Evolutionary conservation across 1,140 invertebrate genomes (phyloP), one percentile per base, ranked within the genome.

Genomic region (Druon quercuslanigerum): DNA sequence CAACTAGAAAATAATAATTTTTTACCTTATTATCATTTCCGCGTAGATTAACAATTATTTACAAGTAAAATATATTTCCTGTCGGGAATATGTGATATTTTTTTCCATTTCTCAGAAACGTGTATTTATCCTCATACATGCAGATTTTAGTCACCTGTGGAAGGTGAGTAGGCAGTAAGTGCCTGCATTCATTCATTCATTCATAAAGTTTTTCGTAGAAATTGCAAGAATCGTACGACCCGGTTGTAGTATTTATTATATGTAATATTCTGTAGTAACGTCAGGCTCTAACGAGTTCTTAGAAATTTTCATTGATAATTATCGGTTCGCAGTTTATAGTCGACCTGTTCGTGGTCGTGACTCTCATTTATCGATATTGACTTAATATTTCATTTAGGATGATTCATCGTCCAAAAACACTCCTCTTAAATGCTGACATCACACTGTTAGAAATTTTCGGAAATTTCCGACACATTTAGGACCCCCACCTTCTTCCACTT

Each of bases 231-330:
- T 54, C 50, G 51, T 51, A 46, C 25, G 20, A 54, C 51, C 17
- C 14, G 51, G 51, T 16, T n/a, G 51, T 54, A 66, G 13, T 33
- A 33, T 1, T 25, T 33, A 33, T 1, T 25, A 33, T 33, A 5
- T 33, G 25, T 33, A 33, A 33, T 33, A 33, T 33, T 33, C 25
- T 33, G 16, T n/a, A 46, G 51, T 33, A 66, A 46, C 66, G 60
- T 40, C 19, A 9, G 40, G 71, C 52, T 71, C 74, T 74, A 73
- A 20, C 74, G 19, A 19, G 51, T 84, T 83, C 83, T 52, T 56
- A 82, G 83, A 84, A 80, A 77, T 77, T 84, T 84, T 84, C 82
- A 84, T 84, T 84, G 75, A 66, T 16, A 60, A 82, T 11, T 17
- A 83, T 78, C 78, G 17, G 54, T 14, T 71, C 56, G 70, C 54